Conservation (phyloP, 2,797 vertebrate genomes). For the Oreortyx pictus region DNA sequence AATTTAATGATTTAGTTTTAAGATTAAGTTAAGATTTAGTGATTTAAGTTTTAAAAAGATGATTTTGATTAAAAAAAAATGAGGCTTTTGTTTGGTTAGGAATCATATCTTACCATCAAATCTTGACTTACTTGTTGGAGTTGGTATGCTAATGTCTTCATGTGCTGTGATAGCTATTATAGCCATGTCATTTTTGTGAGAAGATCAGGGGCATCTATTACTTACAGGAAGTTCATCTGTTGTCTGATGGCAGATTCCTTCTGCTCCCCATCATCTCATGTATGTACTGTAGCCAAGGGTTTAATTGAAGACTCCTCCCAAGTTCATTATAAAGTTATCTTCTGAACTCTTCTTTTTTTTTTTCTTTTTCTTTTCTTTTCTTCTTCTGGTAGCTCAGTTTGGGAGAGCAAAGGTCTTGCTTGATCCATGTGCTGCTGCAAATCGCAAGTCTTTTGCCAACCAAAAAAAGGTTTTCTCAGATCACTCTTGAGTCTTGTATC, state of each 20-base stretch:
- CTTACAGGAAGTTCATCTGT: neutral
- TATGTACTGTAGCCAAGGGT: neutral
- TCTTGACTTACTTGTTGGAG: neutral
- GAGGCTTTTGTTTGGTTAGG: neutral
- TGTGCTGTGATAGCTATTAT: neutral
- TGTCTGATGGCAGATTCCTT: neutral
- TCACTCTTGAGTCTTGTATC: neutral
- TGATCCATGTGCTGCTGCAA: neutral
- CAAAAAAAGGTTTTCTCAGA: neutral
- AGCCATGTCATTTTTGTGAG: neutral
- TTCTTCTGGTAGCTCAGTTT: neutral
- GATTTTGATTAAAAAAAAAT: neutral
- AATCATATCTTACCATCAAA: neutral
- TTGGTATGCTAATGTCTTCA: neutral
- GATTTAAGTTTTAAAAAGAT: neutral
- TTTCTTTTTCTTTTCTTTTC: no score
- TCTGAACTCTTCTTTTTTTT: neutral
- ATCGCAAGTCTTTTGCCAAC: neutral
- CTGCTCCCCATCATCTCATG: neutral
- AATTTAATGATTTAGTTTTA: no score
- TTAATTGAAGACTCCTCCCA: neutral
- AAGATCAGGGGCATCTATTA: fast-evolving
- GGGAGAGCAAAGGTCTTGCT: neutral
- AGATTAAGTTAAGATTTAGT: no score
- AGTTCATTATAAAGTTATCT: neutral